Percentiles rank a stretch among this genome's conserved stretches.
Evolutionary conservation across 92 coral and sea anemone species (phyloP).

Genomic region (Epizoanthus fatuus): DNA sequence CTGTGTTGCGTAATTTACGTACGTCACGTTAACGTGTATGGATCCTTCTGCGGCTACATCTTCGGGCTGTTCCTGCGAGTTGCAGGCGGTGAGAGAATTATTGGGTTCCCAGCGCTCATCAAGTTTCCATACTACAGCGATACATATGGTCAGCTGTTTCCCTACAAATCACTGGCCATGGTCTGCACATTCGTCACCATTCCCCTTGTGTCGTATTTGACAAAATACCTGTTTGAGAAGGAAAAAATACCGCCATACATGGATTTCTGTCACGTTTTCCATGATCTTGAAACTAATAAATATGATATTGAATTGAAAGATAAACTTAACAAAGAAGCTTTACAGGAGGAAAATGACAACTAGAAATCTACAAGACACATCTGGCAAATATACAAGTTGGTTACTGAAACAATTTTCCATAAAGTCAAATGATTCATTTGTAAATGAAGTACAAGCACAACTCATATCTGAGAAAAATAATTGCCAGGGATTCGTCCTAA

Average conservation of each 20-base stretch:
- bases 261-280: conserved; percentile 42
- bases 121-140: conserved; percentile 80
- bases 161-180: conserved; percentile 40
- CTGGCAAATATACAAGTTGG: too few relatives aligned
- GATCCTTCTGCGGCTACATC: conserved; percentile 76
- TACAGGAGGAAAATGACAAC: too few relatives aligned
- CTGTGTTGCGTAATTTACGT: conserved; percentile 89
- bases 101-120: conserved; percentile 73
- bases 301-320: too few relatives aligned
- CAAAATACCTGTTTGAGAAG: conserved; percentile 4
- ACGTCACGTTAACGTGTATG: conserved; percentile 74
- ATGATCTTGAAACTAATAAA: neutral
- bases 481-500: too few relatives aligned
- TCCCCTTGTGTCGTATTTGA: conserved; percentile 1
- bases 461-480: too few relatives aligned
- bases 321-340: too few relatives aligned
- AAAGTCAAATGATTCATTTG: too few relatives aligned
- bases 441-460: too few relatives aligned
- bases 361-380: too few relatives aligned
- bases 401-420: too few relatives aligned
- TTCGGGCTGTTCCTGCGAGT: conserved; percentile 79
- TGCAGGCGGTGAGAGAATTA: conserved; percentile 84
- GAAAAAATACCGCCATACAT: neutral
- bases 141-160: conserved; percentile 43
- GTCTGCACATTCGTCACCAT: conserved; percentile 17